phyloP scores from a whole-genome alignment of 2,888 invertebrate species.

The Plebejus argus region DNA sequence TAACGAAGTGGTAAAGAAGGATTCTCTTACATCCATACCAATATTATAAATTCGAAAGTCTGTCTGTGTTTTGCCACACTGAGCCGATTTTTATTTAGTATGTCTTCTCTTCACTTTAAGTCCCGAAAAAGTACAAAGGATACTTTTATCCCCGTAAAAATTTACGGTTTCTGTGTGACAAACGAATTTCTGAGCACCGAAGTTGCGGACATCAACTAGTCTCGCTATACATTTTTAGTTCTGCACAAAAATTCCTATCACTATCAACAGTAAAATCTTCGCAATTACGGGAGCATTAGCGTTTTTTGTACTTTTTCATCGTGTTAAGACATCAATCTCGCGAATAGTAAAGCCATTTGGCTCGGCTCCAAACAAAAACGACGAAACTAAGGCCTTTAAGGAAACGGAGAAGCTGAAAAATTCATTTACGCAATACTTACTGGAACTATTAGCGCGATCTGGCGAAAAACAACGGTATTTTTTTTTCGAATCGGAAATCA shows the following conservation, averaged over 20 bases:
- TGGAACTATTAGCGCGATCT: constrained; percentile 12
- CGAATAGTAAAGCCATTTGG: constrained; percentile 67
- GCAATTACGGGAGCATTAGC: constrained; percentile 54
- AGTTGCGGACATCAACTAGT: no score
- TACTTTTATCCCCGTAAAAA: no score
- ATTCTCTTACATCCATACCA: no score
- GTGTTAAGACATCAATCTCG: constrained; percentile 64
- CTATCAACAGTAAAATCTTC: constrained; percentile 40
- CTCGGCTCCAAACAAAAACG: constrained; percentile 60
- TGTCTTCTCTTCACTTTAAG: no score
- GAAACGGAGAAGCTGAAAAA: constrained; percentile 29
- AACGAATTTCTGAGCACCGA: no score
- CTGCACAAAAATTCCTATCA: constrained; percentile 2
- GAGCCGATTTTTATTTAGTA: no score
- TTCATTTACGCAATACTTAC: constrained; percentile 28
- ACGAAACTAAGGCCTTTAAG: constrained; percentile 31
- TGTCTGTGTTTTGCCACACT: no score
- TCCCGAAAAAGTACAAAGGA: no score
- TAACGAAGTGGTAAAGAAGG: no score
- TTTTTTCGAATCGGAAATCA: constrained; percentile 20
- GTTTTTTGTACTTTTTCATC: constrained; percentile 53
- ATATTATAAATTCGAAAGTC: no score
- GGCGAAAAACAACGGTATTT: background rate
- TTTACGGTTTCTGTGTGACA: no score
- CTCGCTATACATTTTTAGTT: no score